Evolutionary conservation across 2,797 vertebrate species (phyloP), one percentile per base, ranked within the genome.

Genomic region (Natrix natrix): DNA sequence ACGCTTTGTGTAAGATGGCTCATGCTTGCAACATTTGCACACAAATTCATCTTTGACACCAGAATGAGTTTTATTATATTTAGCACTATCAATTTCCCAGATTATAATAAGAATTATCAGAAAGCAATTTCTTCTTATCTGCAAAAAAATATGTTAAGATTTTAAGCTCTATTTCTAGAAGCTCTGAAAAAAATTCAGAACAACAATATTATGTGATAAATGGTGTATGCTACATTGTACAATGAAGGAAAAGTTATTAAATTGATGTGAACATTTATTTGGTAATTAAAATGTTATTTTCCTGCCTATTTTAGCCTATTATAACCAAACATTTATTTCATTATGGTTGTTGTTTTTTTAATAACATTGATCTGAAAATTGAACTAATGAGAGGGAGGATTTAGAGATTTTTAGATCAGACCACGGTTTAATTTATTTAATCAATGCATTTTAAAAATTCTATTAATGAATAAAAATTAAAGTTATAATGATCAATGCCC

Each of bases 11-110:
- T 74, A 57, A 93, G 88, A 0, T 55, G 43, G 24, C 55, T 60
- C 4, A 92, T 55, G 28, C 69, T 91, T 87, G 55, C 86, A 88
- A 92, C 26, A 88, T 89, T 93, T 89, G 69, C 57, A 83, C 89
- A 66, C 86, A 88, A 83, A 89, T 88, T 91, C 26, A 32, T 63
- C 32, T 92, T 88, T 87, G 87, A 86, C 91, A 66, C 52, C 32
- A 74, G 83, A 88, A 89, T 57, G 28, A 86, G 24, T 69, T 90
- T 91, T 66, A n/a, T 90, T 91, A 57, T 88, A 92, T 66, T 93
- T 92, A 74, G 55, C 55, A 87, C 60, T 60, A 86, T 93, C 88
- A 59, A 60, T 87, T 94, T 88, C 69, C 59, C 37, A 32, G 28
- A 32, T 92, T 92, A 83, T 86, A 91, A 88, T 86, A 57, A 92